Conservation (phyloP, 2,797 vertebrate species). For the Oceanodroma leucorhoa region DNA sequence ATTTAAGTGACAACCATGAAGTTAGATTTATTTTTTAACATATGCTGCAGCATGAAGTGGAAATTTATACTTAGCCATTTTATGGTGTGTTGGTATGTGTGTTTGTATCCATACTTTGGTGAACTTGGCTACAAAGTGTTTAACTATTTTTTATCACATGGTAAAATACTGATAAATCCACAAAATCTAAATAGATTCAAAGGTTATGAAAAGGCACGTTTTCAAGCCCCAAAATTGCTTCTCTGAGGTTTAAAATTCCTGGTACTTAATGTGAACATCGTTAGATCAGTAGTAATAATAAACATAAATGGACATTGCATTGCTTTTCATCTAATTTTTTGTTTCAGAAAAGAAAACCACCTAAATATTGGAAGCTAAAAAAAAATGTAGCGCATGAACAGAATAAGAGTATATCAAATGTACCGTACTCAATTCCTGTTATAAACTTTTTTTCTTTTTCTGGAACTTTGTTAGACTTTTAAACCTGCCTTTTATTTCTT, state of each 20-base stretch:
- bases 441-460: neutral
- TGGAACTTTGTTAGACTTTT: neutral
- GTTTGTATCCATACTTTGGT: neutral
- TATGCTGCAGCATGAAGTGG: neutral
- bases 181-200: neutral
- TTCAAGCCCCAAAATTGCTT: neutral
- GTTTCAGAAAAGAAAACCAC: neutral
- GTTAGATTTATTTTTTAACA: neutral
- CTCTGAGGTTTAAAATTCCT: neutral
- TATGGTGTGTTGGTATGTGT: neutral
- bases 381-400: neutral
- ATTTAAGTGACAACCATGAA: neutral
- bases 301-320: neutral
- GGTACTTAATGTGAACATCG: neutral
- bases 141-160: neutral
- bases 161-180: neutral
- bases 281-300: neutral
- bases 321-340: neutral
- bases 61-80: neutral
- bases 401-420: neutral
- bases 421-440: neutral
- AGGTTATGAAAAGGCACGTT: neutral
- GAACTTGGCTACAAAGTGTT: neutral
- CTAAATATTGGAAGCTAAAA: neutral
- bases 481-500: neutral